Percentiles rank a stretch among this genome's conserved stretches.
These are phyloP conservation scores for Bolborhynchus lineola DNA, from an alignment of 2,113 vertebrate genomes.

Conservation along the genomic window DNA sequence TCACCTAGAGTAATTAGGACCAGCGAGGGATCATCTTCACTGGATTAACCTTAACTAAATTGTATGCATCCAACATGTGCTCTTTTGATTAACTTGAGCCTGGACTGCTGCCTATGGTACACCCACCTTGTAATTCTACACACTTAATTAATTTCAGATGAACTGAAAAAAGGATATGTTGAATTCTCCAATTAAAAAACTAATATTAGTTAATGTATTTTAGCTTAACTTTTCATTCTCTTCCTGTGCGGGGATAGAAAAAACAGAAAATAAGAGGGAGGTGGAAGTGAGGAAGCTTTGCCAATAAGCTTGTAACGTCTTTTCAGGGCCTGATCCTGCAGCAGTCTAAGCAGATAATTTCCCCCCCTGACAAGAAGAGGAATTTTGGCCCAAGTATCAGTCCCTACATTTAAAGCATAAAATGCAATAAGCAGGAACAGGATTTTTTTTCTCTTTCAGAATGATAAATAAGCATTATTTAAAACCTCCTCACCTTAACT, in stretches of 20 bases:
- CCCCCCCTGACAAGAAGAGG: background rate
- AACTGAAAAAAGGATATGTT: constrained; percentile 69
- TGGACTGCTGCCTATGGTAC: constrained; percentile 76
- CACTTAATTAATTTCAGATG: constrained; percentile 91
- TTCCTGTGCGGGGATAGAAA: constrained; percentile 20
- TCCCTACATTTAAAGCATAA: constrained; percentile 36
- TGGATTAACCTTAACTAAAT: constrained; percentile 88
- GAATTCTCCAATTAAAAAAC: constrained; percentile 79
- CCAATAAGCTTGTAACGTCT: background rate
- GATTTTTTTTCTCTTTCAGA: constrained; percentile 39
- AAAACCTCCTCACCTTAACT: constrained; percentile 66
- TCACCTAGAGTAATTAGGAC: constrained; percentile 86
- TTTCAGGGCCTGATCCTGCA: constrained; percentile 55
- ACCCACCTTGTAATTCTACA: constrained; percentile 83
- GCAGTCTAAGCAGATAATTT: background rate
- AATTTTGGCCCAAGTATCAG: constrained; percentile 39
- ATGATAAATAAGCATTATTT: constrained; percentile 66
- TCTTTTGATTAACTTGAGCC: constrained; percentile 85
- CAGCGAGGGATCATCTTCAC: constrained; percentile 82
- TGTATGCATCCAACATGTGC: constrained; percentile 84
- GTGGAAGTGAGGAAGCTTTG: background rate
- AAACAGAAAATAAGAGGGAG: constrained; percentile 15
- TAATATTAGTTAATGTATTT: constrained; percentile 66
- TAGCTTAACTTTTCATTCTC: constrained; percentile 59
- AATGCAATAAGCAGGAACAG: constrained; percentile 39